Evolutionary conservation across 2,797 vertebrate species (phyloP), one percentile per base, ranked within the genome.

Genomic region (Parotocinclus haroldoi): DNA sequence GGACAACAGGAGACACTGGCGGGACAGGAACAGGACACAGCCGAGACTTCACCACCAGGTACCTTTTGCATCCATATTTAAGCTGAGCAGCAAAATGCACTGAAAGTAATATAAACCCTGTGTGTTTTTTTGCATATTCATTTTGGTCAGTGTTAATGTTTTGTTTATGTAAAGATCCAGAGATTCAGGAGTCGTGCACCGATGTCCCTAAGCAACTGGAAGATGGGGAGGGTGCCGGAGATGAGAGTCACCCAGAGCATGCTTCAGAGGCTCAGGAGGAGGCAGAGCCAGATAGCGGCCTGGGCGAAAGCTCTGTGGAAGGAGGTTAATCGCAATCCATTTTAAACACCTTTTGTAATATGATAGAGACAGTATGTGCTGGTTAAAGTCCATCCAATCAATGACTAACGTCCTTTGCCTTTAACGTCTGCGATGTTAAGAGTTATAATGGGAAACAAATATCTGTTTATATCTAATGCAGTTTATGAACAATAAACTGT

Each of bases 1-100:
- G 86, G 84, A 66, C 82, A 83, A 54, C 56, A 76, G 1, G 83
- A 86, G 39, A 69, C 60, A 5, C 68, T 46, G 36, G 4, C 49
- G 14, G 17, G 48, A 9, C 13, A 46, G 54, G 66, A 73, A 78
- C 18, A 82, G 66, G 77, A 76, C 52, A 58, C 51, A 13, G 78
- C 63, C 7, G 79, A 79, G 67, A 80, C 76, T 16, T 71, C 75
- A 14, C 78, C 78, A 3, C 71, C 73, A 82, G 87, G 88, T 87
- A 38, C 4, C 55, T 38, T 9, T 39, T 39, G 14, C 27, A 44
- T 10, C 7, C 8, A 0, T 48, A 10, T 46, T 27, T 37, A 1
- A 50, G 18, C 27, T 51, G 12, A 5, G 14, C n/a, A 11, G 7
- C 55, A 7, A 63, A 58, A 46, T 13, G 27, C 1, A 27, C 3